Conservation (phyloP, 1,140 invertebrate species). For the Hyles euphorbiae region DNA sequence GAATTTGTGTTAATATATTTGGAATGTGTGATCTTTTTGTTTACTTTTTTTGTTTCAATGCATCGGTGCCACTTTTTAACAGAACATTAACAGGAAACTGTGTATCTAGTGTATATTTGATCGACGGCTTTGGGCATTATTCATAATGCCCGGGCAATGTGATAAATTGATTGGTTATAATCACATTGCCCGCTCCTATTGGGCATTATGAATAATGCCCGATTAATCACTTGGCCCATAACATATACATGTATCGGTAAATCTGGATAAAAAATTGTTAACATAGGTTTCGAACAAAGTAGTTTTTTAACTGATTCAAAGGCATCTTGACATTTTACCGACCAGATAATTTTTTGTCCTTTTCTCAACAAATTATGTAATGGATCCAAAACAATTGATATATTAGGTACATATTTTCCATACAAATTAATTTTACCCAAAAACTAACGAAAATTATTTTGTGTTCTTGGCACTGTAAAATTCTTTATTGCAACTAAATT, state of each 20-base stretch:
- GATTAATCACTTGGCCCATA: no score
- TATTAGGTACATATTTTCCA: slow-evolving; percentile 19
- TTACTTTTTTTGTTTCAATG: no score
- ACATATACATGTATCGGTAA: slow-evolving; percentile 11
- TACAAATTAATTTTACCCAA: slow-evolving; percentile 25
- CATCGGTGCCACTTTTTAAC: no score
- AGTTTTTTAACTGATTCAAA: slow-evolving; percentile 14
- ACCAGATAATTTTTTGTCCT: slow-evolving; percentile 14
- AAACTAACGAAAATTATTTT: slow-evolving; percentile 21
- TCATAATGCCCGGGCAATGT: no score
- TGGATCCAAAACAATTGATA: slow-evolving; percentile 16
- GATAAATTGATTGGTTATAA: no score
- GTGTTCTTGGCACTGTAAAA: slow-evolving; percentile 16
- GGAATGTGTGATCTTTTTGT: no score
- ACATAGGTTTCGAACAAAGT: slow-evolving; percentile 10
- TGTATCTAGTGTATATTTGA: no score
- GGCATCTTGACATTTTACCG: slow-evolving; percentile 10
- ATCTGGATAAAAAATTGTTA: slow-evolving; percentile 13
- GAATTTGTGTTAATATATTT: no score
- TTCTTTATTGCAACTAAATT: slow-evolving; percentile 20
- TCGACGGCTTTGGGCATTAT: no score
- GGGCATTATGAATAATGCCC: no score
- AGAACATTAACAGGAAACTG: no score
- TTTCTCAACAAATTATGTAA: slow-evolving; percentile 24
- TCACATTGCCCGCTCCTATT: no score